These are phyloP conservation scores for Cheilosia vernalis DNA, from an alignment of 2,888 invertebrate species.

Conservation along the genomic window DNA sequence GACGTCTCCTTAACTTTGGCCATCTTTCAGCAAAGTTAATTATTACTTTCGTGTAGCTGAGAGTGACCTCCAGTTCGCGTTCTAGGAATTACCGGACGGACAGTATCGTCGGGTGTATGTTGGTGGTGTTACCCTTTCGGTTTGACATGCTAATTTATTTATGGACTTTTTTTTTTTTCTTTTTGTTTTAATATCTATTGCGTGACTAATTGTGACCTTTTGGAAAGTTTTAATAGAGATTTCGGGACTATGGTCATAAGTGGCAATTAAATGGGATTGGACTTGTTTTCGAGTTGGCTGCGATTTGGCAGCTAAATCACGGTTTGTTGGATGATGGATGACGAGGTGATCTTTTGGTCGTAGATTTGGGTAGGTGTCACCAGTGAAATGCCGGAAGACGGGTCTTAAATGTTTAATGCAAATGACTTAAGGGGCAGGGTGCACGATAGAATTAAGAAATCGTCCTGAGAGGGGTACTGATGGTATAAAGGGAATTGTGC, in stretches of 20 bases:
- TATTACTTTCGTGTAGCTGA: slow-evolving; percentile 46
- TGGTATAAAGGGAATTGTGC: no score
- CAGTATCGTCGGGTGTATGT: slow-evolving; percentile 17
- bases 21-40: slow-evolving; percentile 71
- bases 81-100: slow-evolving; percentile 38
- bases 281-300: slow-evolving; percentile 19
- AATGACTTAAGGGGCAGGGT: no score
- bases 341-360: no score
- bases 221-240: slow-evolving; percentile 8
- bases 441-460: no score
- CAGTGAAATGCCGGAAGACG: no score
- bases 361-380: no score
- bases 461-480: no score
- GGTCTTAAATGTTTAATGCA: no score
- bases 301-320: neutral
- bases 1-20: slow-evolving; percentile 54
- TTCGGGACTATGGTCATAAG: slow-evolving; percentile 23
- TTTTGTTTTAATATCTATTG: slow-evolving; percentile 16
- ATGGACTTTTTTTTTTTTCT: slow-evolving; percentile 30
- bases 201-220: slow-evolving; percentile 48
- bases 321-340: neutral
- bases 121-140: slow-evolving; percentile 47
- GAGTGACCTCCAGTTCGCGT: slow-evolving; percentile 15
- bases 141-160: slow-evolving; percentile 72
- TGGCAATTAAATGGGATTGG: slow-evolving; percentile 50